Evolutionary conservation across 2,797 vertebrate species (phyloP), one percentile per base, ranked within the genome.

Genomic region (Octomys mimax): DNA sequence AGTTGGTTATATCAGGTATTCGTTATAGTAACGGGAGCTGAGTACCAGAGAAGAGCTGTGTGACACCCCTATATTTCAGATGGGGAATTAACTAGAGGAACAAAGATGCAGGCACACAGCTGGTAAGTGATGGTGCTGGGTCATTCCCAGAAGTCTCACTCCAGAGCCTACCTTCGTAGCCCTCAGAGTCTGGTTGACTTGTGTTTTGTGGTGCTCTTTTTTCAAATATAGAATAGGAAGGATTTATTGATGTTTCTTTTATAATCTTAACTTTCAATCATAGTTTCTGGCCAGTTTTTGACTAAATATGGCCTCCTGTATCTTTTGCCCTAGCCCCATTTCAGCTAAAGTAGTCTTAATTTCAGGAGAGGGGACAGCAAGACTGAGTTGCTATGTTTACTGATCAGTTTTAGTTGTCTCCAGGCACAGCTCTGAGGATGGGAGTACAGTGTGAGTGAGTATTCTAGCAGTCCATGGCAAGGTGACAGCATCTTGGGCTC

Each of bases 401-500:
- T 92, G 95, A 84, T 83, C 64, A 62, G 26, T 92, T 78, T 91
- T 80, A 52, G 64, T 87, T 28, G 42, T 93, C n/a, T 95, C 13
- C 9, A 82, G 75, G 19, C 83, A 91, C 52, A 84, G 70, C 75
- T 85, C 16, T 91, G 86, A 91, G 86, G 77, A 82, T 31, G 36
- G 22, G 68, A 85, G 33, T 66, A 87, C 4, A 18, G 54, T 46
- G 0, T n/a, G 94, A 87, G 42, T 78, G 87, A 89, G 33, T 92
- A 83, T 87, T 96, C 96, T 85, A 95, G 91, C 89, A 94, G 80
- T 77, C 81, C 81, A 54, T 95, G 94, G 95, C 91, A 84, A 96
- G 83, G 94, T 78, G 91, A 96, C 94, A 96, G 73, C 78, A 82
- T 95, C 85, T 75, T 96, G 91, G 95, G 84, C 95, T 95, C 83